A percentile compares a stretch with the other conserved stretches of the same genome.
Evolutionary conservation across 2,888 invertebrate genomes (phyloP).

Genomic region (Hesperia comma): DNA sequence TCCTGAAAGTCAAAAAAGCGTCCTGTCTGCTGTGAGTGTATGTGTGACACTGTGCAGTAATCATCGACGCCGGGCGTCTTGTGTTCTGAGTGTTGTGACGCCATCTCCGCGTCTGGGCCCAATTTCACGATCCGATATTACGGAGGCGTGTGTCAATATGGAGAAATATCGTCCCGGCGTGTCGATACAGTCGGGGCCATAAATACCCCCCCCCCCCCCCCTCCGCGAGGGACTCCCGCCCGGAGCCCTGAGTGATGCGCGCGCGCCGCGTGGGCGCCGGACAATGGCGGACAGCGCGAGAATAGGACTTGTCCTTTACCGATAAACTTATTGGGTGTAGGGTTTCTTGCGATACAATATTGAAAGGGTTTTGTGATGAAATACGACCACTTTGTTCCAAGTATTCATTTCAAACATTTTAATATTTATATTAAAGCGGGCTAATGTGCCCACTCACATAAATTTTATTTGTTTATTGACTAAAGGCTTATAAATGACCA

Average conservation of each 20-base stretch:
- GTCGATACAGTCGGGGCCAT: slow-evolving; percentile 1
- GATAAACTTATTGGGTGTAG: slow-evolving; percentile 1
- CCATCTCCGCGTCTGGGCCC: neutral
- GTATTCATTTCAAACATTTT: too few species aligned
- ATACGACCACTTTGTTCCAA: too few species aligned
- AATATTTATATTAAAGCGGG: too few species aligned
- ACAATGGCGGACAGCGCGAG: slow-evolving; percentile 1
- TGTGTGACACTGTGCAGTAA: too few species aligned
- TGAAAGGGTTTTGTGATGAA: neutral
- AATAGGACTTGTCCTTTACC: slow-evolving; percentile 2
- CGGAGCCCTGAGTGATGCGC: neutral
- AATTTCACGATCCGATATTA: neutral
- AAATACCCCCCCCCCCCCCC: neutral
- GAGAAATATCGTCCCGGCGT: slow-evolving; percentile 1
- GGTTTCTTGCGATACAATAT: slow-evolving; percentile 2
- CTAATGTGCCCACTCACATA: too few species aligned
- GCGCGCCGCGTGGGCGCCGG: slow-evolving; percentile 1
- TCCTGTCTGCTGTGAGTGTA: too few species aligned
- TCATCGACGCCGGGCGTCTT: too few species aligned
- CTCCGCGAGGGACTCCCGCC: neutral
- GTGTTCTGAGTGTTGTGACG: too few species aligned
- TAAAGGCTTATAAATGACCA: too few species aligned
- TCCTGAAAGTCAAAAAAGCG: too few species aligned
- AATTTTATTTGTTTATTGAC: too few species aligned
- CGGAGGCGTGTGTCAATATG: slow-evolving; percentile 2